Percentiles rank a stretch among this genome's conserved stretches.
Evolutionary conservation across 1,140 invertebrate genomes (phyloP).

Genomic region (Lineus longissimus): DNA sequence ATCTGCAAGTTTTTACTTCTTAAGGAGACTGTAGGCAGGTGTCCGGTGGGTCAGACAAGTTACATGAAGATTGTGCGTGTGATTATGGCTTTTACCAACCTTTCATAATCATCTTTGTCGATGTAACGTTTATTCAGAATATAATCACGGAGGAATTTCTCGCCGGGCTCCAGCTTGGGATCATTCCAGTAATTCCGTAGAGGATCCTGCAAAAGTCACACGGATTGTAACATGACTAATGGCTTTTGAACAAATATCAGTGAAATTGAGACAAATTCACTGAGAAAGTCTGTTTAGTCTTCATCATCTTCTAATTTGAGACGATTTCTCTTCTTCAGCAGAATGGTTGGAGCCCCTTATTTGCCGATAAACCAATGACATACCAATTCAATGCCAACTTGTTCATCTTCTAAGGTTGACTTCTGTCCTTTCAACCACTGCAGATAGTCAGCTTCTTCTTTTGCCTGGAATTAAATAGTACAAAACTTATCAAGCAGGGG

Average conservation of each 20-base stretch:
- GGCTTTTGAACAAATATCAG: conserved; percentile 5
- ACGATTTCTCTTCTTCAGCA: no score
- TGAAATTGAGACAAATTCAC: not conserved
- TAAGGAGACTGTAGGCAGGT: no score
- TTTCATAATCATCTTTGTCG: conserved; percentile 47
- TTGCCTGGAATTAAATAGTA: conserved; percentile 42
- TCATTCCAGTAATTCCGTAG: conserved; percentile 78
- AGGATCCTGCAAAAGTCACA: conserved; percentile 55
- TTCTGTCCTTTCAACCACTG: conserved; percentile 79
- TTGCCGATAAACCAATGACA: no score
- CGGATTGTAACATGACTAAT: no score
- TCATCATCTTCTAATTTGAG: no score
- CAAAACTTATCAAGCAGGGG: conserved; percentile 2
- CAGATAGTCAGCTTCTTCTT: conserved; percentile 70
- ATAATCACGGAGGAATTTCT: conserved; percentile 88
- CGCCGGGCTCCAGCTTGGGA: conserved; percentile 73
- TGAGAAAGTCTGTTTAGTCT: not conserved
- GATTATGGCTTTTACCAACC: no score
- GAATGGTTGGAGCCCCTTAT: not conserved
- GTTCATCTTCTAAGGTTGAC: conserved; percentile 61
- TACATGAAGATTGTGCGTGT: no score
- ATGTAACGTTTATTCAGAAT: conserved; percentile 80
- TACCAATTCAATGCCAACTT: conserved; percentile 62
- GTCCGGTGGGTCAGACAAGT: no score
- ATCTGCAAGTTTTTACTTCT: no score